Evolutionary conservation across 2,888 invertebrate species (phyloP).

Genomic region (Napeogenes inachia): DNA sequence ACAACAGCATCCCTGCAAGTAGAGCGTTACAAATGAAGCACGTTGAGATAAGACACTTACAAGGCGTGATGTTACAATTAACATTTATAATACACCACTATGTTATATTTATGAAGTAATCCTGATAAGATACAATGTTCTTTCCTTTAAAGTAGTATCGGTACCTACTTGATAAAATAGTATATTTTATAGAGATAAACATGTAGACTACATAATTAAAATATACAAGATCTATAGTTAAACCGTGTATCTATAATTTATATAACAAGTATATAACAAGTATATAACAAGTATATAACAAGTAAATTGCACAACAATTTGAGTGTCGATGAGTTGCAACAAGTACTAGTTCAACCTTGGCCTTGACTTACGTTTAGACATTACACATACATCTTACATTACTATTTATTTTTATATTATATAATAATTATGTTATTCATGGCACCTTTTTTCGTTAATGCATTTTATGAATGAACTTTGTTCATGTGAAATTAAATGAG

Average conservation of each 20-base stretch:
- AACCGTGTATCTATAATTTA: background rate
- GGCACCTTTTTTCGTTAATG: background rate
- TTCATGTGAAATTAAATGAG: too few species aligned
- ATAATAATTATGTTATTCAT: background rate
- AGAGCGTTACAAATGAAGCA: conserved; percentile 26
- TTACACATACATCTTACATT: background rate
- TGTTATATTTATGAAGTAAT: too few species aligned
- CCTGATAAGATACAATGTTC: too few species aligned
- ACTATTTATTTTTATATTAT: background rate
- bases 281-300: background rate
- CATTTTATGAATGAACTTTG: background rate
- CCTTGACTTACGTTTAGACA: conserved; percentile 11
- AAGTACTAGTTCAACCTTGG: conserved; percentile 4
- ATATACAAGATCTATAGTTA: background rate
- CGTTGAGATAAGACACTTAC: conserved; percentile 21
- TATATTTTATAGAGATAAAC: too few species aligned
- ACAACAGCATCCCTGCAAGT: conserved; percentile 11
- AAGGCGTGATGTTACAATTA: background rate
- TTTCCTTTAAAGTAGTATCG: too few species aligned
- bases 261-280: background rate
- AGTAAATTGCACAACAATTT: conserved; percentile 5
- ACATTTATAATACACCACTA: too few species aligned
- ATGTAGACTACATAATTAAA: background rate
- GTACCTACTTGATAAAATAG: too few species aligned
- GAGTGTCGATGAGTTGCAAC: conserved; percentile 11